These are phyloP conservation scores for Andricus grossulariae DNA, from an alignment of 1,140 invertebrate genomes.

Conservation along the genomic window DNA sequence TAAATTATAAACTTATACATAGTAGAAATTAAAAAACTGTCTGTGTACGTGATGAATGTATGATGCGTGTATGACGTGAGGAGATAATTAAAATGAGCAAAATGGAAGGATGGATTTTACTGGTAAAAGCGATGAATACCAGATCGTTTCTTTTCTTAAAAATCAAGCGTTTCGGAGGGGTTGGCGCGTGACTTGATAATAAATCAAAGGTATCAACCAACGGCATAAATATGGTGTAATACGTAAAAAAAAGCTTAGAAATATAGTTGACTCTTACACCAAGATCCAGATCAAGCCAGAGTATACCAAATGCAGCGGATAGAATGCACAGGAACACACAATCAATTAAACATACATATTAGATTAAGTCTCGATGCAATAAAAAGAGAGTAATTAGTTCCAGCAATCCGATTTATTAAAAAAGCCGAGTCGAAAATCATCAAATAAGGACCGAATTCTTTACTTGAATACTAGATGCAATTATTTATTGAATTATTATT, in stretches of 20 bases:
- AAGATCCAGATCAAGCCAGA: conserved; percentile 77
- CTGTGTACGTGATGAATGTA: neutral
- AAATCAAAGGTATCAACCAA: conserved; percentile 8
- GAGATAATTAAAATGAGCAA: neutral
- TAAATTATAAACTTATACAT: too few species aligned
- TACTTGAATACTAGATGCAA: too few species aligned
- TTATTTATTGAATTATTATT: too few species aligned
- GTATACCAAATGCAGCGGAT: conserved; percentile 76
- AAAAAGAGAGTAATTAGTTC: conserved; percentile 31
- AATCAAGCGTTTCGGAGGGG: neutral
- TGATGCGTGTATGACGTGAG: neutral
- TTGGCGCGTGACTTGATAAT: conserved; percentile 1
- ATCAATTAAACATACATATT: conserved; percentile 73
- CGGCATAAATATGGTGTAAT: conserved; percentile 63
- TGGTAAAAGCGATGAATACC: conserved; percentile 21
- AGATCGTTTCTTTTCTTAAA: conserved; percentile 22
- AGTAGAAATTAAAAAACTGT: too few species aligned
- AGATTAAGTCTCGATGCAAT: conserved; percentile 51
- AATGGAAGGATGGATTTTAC: neutral
- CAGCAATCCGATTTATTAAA: conserved; percentile 39
- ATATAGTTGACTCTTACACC: conserved; percentile 76
- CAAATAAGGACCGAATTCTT: conserved; percentile 4
- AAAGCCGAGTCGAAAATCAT: conserved; percentile 12
- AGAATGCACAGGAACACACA: conserved; percentile 76
- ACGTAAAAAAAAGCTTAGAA: conserved; percentile 71